Conservation (phyloP, 30 jellyfish, hydroid and myxozoan genomes). For the Morbakka virulenta region DNA sequence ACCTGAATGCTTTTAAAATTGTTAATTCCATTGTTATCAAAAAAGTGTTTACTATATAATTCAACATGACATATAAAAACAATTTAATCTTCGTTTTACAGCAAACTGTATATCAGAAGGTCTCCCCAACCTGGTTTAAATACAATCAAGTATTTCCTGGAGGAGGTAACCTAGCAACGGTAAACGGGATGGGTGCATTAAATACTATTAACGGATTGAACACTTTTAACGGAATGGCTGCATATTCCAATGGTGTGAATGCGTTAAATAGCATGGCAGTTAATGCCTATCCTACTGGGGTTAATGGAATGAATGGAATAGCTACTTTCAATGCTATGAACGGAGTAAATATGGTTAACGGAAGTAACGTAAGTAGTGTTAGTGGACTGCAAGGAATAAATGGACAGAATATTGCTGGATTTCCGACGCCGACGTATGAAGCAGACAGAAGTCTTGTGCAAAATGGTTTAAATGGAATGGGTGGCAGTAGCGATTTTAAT, state of each 20-base stretch:
- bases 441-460: conserved; percentile 81
- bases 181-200: conserved; percentile 78
- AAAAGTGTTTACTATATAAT: no score
- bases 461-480: conserved; percentile 61
- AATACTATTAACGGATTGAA: conserved; percentile 81
- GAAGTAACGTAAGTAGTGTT: conserved; percentile 70
- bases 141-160: conserved; percentile 86
- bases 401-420: conserved; percentile 85
- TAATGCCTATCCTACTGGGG: conserved; percentile 87
- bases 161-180: conserved; percentile 74
- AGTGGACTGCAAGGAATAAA: conserved; percentile 67
- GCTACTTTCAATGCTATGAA: conserved; percentile 84
- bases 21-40: no score
- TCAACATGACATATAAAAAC: no score
- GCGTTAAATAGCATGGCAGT: conserved; percentile 61
- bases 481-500: conserved; percentile 64
- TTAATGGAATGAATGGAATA: conserved; percentile 71
- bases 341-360: conserved; percentile 89
- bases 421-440: conserved; percentile 89
- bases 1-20: no score
- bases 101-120: conserved; percentile 76
- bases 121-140: conserved; percentile 96
- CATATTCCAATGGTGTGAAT: conserved; percentile 84
- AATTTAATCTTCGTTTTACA: no score
- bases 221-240: conserved; percentile 81